These are phyloP conservation scores for Amblyornis subalaris DNA, from an alignment of 2,113 vertebrate genomes.

Conservation along the genomic window DNA sequence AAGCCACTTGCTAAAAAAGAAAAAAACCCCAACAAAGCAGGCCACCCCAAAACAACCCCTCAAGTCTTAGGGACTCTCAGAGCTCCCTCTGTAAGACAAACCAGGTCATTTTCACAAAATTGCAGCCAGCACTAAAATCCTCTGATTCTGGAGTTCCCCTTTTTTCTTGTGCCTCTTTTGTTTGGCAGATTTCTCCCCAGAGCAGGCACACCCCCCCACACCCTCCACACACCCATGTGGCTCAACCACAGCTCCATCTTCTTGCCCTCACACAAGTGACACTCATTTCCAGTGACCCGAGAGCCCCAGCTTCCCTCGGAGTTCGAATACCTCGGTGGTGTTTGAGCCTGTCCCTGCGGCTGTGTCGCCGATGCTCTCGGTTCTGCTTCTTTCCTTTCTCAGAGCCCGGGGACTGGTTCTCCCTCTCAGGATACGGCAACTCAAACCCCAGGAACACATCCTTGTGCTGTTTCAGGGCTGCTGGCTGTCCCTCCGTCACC, in stretches of 20 bases:
- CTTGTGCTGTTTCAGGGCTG: slow-evolving; percentile 67
- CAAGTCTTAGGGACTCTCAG: background rate
- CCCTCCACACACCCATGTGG: background rate
- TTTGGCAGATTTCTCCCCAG: slow-evolving; percentile 6
- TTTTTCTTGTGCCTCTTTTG: slow-evolving; percentile 50
- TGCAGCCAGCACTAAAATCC: background rate
- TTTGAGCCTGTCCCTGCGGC: slow-evolving; percentile 77
- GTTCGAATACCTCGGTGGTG: slow-evolving; percentile 67
- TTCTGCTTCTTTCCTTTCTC: slow-evolving; percentile 78
- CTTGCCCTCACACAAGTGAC: background rate
- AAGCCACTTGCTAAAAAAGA: background rate
- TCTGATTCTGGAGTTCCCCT: background rate
- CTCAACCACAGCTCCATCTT: background rate
- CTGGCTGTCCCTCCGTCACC: slow-evolving; percentile 46
- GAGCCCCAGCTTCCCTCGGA: background rate
- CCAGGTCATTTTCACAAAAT: background rate
- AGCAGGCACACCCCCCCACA: background rate
- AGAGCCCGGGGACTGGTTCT: slow-evolving; percentile 73
- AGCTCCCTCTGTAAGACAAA: background rate
- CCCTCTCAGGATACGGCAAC: slow-evolving; percentile 58
- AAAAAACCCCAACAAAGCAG: background rate
- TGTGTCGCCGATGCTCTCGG: slow-evolving; percentile 77
- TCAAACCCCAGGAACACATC: slow-evolving; percentile 64
- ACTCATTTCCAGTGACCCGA: background rate
- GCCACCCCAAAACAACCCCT: background rate